phyloP scores from a whole-genome alignment of 2,888 invertebrate genomes.

The Orchestes rusci region DNA sequence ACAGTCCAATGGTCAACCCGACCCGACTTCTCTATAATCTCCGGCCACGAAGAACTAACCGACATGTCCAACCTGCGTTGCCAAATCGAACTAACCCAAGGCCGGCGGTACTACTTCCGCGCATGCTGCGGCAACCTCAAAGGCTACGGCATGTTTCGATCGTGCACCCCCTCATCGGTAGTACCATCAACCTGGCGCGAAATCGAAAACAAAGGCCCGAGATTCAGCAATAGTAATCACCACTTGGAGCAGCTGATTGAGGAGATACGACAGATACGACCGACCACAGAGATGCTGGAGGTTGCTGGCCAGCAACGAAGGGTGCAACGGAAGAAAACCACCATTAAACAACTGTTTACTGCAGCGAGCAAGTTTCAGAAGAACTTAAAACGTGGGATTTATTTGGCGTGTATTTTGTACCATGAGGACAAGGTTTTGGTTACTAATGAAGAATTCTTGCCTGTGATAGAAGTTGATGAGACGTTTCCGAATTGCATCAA shows the following conservation, averaged over 20 bases:
- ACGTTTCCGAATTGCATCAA: conserved; percentile 87
- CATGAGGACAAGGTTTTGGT: conserved; percentile 93
- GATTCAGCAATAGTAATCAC: conserved; percentile 61
- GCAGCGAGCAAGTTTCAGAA: conserved; percentile 97
- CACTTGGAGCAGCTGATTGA: conserved; percentile 69
- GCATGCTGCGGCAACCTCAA: conserved; percentile 90
- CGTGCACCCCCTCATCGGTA: conserved; percentile 75
- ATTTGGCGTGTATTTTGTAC: conserved; percentile 87
- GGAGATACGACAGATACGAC: conserved; percentile 57
- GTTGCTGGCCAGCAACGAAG: conserved; percentile 53
- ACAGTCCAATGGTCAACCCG: conserved; percentile 91
- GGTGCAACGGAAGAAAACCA: conserved; percentile 77
- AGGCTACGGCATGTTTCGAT: conserved; percentile 75
- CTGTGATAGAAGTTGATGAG: conserved; percentile 95
- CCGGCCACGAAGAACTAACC: conserved; percentile 70
- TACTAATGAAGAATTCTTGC: conserved; percentile 94
- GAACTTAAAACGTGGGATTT: conserved; percentile 84
- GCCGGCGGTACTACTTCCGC: conserved; percentile 81
- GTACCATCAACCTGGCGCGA: conserved; percentile 94
- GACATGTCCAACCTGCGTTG: conserved; percentile 59
- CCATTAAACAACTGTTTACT: conserved; percentile 90
- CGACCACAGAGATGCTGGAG: conserved; percentile 58
- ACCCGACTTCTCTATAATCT: conserved; percentile 74
- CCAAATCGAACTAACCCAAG: conserved; percentile 69
- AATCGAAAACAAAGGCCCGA: conserved; percentile 61